Percentiles rank a stretch among this genome's conserved stretches.
phyloP scores from a whole-genome alignment of 2,888 invertebrate species.

The Leptarthrus brevirostris region DNA sequence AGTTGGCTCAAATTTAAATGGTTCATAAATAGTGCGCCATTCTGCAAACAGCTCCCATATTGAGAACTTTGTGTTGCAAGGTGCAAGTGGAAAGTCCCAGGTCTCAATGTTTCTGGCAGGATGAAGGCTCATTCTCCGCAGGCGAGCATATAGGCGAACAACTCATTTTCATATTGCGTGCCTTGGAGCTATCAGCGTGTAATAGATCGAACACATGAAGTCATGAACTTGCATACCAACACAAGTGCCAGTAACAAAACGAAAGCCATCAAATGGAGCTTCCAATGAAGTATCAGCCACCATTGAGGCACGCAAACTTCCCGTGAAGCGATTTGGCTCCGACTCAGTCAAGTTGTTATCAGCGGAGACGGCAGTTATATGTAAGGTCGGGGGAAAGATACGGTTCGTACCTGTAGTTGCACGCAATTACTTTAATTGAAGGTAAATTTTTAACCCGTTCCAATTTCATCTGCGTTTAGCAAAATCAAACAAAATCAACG shows the following conservation, averaged over 20 bases:
- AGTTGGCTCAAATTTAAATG: slow-evolving; percentile 43
- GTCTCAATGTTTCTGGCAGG: background rate
- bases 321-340: slow-evolving; percentile 30
- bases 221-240: slow-evolving; percentile 41
- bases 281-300: slow-evolving; percentile 19
- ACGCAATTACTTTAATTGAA: slow-evolving; percentile 36
- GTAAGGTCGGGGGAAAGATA: slow-evolving; percentile 16
- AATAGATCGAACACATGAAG: slow-evolving; percentile 36
- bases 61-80: background rate
- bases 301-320: slow-evolving; percentile 46
- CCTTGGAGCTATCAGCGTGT: slow-evolving; percentile 62
- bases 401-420: slow-evolving; percentile 20
- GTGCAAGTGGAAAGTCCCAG: background rate
- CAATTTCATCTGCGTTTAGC: background rate
- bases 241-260: slow-evolving; percentile 19
- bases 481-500: slow-evolving; percentile 5
- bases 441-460: background rate
- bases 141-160: slow-evolving; percentile 50
- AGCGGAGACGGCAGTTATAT: slow-evolving; percentile 42
- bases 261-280: slow-evolving; percentile 25
- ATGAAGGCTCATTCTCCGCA: background rate
- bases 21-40: slow-evolving; percentile 35
- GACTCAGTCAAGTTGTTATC: slow-evolving; percentile 41
- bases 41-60: slow-evolving; percentile 34
- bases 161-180: slow-evolving; percentile 64